phyloP scores from a whole-genome alignment of 2,113 vertebrate species.

The Ceyx melanurus region DNA sequence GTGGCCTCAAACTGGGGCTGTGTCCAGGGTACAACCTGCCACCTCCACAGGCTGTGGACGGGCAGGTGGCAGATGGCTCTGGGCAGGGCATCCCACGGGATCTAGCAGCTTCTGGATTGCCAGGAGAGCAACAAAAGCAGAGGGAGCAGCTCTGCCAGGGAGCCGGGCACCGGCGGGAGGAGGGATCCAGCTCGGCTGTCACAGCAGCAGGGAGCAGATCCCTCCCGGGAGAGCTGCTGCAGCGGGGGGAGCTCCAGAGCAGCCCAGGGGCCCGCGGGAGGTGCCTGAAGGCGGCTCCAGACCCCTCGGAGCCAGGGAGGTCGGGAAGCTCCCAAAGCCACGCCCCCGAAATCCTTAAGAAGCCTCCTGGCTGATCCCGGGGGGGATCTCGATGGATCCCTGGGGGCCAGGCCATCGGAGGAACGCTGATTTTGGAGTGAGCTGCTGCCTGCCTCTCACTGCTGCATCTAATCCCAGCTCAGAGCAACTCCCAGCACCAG shows the following conservation, averaged over 20 bases:
- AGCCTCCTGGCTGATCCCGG: too few relatives aligned
- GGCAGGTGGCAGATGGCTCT: slow-evolving; percentile 38
- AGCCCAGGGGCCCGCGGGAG: background rate
- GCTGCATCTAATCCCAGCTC: background rate
- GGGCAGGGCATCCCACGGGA: slow-evolving; percentile 14
- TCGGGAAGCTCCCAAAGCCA: background rate
- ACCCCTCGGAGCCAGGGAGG: background rate
- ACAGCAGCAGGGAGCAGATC: background rate
- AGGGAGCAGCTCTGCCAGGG: background rate
- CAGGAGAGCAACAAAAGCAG: background rate
- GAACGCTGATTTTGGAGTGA: background rate
- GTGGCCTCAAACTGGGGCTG: too few relatives aligned
- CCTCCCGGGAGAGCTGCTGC: background rate
- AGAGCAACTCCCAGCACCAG: background rate
- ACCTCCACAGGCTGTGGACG: background rate
- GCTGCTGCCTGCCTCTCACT: background rate
- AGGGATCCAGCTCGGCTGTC: background rate
- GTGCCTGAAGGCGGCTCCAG: background rate
- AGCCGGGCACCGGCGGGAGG: background rate
- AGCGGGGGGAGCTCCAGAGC: background rate
- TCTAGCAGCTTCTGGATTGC: background rate
- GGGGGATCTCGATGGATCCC: too few relatives aligned
- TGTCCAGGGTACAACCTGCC: too few relatives aligned
- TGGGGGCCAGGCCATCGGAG: background rate
- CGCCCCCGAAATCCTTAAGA: slow-evolving; percentile 3